Conservation (phyloP, 2,888 invertebrate species). For the Branchipolynoe longqiensis region DNA sequence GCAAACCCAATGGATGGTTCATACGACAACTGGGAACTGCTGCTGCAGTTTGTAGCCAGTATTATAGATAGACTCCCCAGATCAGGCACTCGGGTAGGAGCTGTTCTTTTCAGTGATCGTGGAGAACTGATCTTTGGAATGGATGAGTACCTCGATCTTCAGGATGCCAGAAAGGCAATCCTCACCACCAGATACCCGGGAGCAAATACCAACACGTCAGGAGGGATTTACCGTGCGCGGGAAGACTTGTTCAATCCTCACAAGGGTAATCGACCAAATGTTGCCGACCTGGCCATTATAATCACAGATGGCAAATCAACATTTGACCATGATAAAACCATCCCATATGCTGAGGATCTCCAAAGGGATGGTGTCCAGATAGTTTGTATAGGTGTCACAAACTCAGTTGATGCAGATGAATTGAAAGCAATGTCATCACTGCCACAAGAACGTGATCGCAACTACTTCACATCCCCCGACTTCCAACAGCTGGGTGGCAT, state of each 20-base stretch:
- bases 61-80: neutral
- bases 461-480: slow-evolving; percentile 15
- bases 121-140: slow-evolving; percentile 8
- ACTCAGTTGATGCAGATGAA: slow-evolving; percentile 9
- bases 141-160: neutral
- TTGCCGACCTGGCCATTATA: slow-evolving; percentile 14
- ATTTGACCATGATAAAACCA: slow-evolving; percentile 29
- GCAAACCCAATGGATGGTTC: slow-evolving; percentile 29
- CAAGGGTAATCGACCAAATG: slow-evolving; percentile 5
- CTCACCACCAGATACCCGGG: neutral
- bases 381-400: slow-evolving; percentile 3
- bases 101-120: slow-evolving; percentile 7
- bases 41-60: slow-evolving; percentile 13
- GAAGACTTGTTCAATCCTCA: neutral
- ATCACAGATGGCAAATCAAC: slow-evolving; percentile 38
- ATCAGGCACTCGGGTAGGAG: slow-evolving; percentile 2
- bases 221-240: slow-evolving; percentile 1
- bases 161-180: slow-evolving; percentile 1
- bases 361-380: slow-evolving; percentile 20
- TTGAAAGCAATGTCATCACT: slow-evolving; percentile 21
- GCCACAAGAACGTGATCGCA: neutral
- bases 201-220: slow-evolving; percentile 39
- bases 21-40: slow-evolving; percentile 34
- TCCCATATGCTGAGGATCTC: slow-evolving; percentile 24
- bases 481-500: slow-evolving; percentile 1